A percentile compares a stretch with the other conserved stretches of the same genome.
Conservation (phyloP, 2,888 invertebrate genomes). For the Druceiella hillmani region DNA sequence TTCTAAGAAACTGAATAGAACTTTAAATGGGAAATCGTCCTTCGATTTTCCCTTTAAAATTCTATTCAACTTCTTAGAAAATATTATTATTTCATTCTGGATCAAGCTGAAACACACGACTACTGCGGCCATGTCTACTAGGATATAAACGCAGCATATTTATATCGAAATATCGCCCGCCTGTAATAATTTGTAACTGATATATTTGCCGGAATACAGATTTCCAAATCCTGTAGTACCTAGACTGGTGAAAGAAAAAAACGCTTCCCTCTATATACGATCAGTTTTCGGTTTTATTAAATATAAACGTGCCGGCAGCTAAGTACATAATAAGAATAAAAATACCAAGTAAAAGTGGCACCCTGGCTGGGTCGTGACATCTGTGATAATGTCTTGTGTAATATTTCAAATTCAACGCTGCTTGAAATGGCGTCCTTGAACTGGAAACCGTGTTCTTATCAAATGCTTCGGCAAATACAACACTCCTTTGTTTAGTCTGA, state of each 20-base stretch:
- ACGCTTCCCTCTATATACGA: constrained; percentile 80
- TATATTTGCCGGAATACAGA: constrained; percentile 60
- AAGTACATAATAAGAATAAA: constrained; percentile 83
- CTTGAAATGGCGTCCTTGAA: constrained; percentile 43
- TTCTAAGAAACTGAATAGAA: too few relatives aligned
- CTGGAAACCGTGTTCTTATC: too few relatives aligned
- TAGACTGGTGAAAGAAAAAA: constrained; percentile 71
- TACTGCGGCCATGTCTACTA: constrained; percentile 79
- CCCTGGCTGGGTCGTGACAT: constrained; percentile 60
- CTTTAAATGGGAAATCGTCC: too few relatives aligned
- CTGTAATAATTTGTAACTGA: constrained; percentile 36
- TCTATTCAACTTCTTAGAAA: constrained; percentile 37
- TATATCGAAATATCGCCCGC: constrained; percentile 65
- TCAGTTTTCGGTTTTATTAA: constrained; percentile 90
- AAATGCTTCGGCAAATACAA: constrained; percentile 34
- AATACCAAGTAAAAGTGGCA: constrained; percentile 84
- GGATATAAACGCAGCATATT: constrained; percentile 73
- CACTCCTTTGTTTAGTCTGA: constrained; percentile 31
- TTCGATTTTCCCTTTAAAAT: constrained; percentile 24
- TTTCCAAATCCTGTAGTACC: constrained; percentile 84
- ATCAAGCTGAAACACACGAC: constrained; percentile 85
- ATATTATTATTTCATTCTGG: constrained; percentile 64
- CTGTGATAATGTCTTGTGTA: constrained; percentile 38
- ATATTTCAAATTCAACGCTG: constrained; percentile 41
- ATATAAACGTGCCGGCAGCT: constrained; percentile 82